Base-by-base conservation (phyloP, 2,797 vertebrate genomes). In the Pyrocephalus nanus region DNA sequence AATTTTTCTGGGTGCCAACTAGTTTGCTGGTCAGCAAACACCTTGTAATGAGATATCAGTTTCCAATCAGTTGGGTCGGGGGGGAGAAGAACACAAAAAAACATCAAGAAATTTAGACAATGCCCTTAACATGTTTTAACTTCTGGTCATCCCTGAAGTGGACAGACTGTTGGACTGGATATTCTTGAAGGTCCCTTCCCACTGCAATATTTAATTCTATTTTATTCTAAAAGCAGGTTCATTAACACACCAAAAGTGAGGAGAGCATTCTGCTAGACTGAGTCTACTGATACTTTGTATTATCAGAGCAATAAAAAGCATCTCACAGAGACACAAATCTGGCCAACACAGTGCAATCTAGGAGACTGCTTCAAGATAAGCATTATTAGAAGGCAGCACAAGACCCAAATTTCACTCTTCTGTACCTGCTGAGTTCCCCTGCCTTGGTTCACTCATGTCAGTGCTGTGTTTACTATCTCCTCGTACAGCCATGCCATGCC, bases 11-110 rank as follows among this genome's bases (percentile, higher is more conserved):
- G 43, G 29, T 65, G 32, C 34, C 51, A 88, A 21, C 11, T 66
- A 86, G 26, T 29, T 73, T 3, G 1, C 4, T 72, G 47, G 42
- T 7, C 55, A 86, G 72, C 12, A 89, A 74, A 70, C 12, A 70
- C 2, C 25, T 34, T 62, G 15, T 40, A 70, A 42, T 15, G 16
- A 77, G 26, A 9, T 36, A 58, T 0, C 8, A 48, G 25, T n/a
- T 78, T 91, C 54, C 57, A 26, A 34, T 34, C 30, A 47, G 5
- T 48, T 60, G 3, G n/a, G n/a, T n/a, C n/a, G n/a, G n/a, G 1
- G 4, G 5, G 18, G 11, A 6, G 3, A 5, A 4, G 5, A 57
- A 48, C 11, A 6, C 8, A 3, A 34, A 48, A 36, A 53, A 1
- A 1, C 1, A 7, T 38, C 2, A 55, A 51, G 17, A 62, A 76